Percentiles rank a stretch among this genome's conserved stretches.
Conservation (phyloP, 2,797 vertebrate species). For the Scyliorhinus canicula region DNA sequence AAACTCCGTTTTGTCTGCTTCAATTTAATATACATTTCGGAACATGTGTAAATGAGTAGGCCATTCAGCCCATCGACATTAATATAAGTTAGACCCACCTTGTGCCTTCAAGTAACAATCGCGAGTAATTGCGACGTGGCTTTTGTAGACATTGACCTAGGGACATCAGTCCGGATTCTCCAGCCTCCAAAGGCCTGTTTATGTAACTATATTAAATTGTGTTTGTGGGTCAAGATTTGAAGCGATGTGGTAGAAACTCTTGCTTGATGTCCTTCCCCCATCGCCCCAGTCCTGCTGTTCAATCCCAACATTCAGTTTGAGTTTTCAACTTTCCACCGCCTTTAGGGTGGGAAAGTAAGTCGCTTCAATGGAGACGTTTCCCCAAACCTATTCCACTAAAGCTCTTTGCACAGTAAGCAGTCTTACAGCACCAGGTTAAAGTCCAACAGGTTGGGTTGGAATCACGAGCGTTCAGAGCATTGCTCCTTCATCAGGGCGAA, state of each 20-base stretch:
- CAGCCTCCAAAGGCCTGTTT: neutral
- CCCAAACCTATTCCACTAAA: neutral
- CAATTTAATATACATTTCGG: neutral
- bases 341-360: neutral
- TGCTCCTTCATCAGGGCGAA: no score
- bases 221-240: neutral
- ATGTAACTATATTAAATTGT: neutral
- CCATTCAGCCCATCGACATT: neutral
- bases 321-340: neutral
- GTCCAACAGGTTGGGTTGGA: no score
- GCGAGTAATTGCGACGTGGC: neutral
- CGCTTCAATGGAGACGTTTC: neutral
- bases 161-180: neutral
- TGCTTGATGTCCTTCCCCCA: neutral
- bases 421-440: no score
- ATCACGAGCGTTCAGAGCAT: no score
- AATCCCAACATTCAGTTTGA: neutral
- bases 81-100: neutral
- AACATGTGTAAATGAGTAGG: no score
- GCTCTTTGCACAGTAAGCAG: no score
- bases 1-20: neutral
- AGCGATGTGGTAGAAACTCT: neutral
- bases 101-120: neutral
- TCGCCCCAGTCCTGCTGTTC: neutral
- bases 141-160: neutral